phyloP scores from a whole-genome alignment of 2,113 vertebrate species.

The Brienomyrus longianalis region DNA sequence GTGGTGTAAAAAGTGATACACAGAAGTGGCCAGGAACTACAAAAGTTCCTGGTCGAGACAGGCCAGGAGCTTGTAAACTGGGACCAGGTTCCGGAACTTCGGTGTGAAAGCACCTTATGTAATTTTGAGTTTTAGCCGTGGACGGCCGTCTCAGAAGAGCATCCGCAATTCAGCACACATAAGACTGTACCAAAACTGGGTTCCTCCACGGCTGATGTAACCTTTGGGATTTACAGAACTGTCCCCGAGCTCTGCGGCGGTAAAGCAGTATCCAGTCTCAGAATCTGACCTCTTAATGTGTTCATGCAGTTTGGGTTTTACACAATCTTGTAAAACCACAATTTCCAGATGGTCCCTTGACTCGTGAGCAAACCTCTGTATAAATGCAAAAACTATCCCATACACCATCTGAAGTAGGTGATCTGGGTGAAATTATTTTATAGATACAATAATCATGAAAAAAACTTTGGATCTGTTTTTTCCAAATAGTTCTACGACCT shows the following conservation, averaged over 20 bases:
- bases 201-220: slow-evolving; percentile 86
- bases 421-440: not conserved
- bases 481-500: not conserved
- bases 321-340: not conserved
- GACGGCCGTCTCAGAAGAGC: slow-evolving; percentile 88
- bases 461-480: not conserved
- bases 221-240: slow-evolving; percentile 86
- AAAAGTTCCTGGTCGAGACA: not conserved
- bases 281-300: not conserved
- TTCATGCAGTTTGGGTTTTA: not conserved
- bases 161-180: slow-evolving; percentile 87
- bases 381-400: not conserved
- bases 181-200: slow-evolving; percentile 88
- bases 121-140: slow-evolving; percentile 31
- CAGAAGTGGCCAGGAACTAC: not conserved
- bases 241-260: slow-evolving; percentile 74
- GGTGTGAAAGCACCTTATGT: not conserved
- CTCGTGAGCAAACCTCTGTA: not conserved
- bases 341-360: not conserved
- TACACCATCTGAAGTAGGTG: not conserved
- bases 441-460: not conserved
- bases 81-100: not conserved
- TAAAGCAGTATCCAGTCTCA: slow-evolving; percentile 32
- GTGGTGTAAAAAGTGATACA: not conserved
- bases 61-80: not conserved